Percentiles rank a stretch among this genome's conserved stretches.
These are phyloP conservation scores for Epizoanthus fatuus DNA, from an alignment of 92 coral and sea anemone species.

Conservation along the genomic window DNA sequence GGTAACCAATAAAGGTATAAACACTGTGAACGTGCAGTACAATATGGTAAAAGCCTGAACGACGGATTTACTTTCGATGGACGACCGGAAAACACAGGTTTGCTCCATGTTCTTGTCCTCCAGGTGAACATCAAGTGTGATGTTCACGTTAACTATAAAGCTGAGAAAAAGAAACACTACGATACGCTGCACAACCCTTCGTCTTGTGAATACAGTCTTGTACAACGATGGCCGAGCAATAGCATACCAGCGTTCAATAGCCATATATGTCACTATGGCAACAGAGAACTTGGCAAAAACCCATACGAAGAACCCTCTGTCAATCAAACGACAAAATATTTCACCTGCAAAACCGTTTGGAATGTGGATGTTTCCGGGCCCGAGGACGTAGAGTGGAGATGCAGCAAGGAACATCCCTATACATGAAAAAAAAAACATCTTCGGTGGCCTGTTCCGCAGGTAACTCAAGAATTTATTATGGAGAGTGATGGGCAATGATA, in stretches of 20 bases:
- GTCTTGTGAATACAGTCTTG: background rate
- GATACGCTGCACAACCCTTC: background rate
- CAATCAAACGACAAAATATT: conserved; percentile 19
- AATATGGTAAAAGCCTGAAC: conserved; percentile 30
- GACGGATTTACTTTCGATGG: conserved; percentile 9
- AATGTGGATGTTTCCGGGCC: background rate
- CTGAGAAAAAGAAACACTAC: conserved; percentile 1
- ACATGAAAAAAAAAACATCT: background rate
- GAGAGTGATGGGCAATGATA: no score
- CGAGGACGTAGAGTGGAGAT: conserved; percentile 24
- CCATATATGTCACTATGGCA: conserved; percentile 35
- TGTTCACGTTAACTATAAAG: background rate
- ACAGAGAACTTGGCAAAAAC: conserved; percentile 28
- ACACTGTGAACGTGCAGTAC: conserved; percentile 34
- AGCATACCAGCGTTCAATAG: conserved; percentile 36
- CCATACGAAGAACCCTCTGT: conserved; percentile 19
- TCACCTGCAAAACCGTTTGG: conserved; percentile 10
- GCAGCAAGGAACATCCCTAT: conserved; percentile 15
- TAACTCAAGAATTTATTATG: no score
- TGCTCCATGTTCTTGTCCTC: background rate
- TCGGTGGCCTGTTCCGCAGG: no score
- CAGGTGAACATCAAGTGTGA: conserved; percentile 9
- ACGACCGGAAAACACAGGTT: conserved; percentile 19
- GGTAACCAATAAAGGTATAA: conserved; percentile 16
- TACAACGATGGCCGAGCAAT: conserved; percentile 10